Conservation (phyloP, 2,888 invertebrate genomes). For the Euzetes globulus region DNA sequence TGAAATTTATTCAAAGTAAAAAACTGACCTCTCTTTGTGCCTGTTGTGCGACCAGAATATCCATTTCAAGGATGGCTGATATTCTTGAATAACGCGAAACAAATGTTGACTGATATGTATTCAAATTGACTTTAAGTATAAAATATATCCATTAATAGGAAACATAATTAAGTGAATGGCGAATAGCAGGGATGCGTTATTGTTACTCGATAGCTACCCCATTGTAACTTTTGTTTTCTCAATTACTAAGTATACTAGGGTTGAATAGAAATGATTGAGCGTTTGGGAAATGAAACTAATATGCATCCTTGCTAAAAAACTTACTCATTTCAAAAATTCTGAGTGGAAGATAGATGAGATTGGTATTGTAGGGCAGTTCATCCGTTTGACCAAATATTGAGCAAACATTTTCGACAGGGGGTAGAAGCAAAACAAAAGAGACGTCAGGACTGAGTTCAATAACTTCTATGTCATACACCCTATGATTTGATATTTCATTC, state of each 20-base stretch:
- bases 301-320: too few relatives aligned
- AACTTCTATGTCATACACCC: slow-evolving; percentile 86
- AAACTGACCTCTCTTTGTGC: slow-evolving; percentile 66
- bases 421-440: slow-evolving; percentile 82
- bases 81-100: slow-evolving; percentile 83
- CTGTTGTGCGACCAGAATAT: slow-evolving; percentile 82
- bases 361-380: slow-evolving; percentile 71
- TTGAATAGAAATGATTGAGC: too few relatives aligned
- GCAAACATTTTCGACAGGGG: slow-evolving; percentile 84
- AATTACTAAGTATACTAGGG: too few relatives aligned
- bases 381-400: slow-evolving; percentile 61
- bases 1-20: too few relatives aligned
- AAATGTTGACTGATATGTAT: slow-evolving; percentile 84
- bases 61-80: slow-evolving; percentile 86
- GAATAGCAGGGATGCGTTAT: neutral
- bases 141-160: neutral
- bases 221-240: too few relatives aligned
- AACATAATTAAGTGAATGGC: slow-evolving; percentile 13
- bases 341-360: slow-evolving; percentile 79
- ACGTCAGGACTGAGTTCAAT: slow-evolving; percentile 84
- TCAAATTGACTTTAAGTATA: slow-evolving; percentile 80
- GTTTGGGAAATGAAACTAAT: too few relatives aligned
- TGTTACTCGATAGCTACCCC: too few relatives aligned
- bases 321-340: slow-evolving; percentile 61
- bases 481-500: slow-evolving; percentile 65